phyloP scores from a whole-genome alignment of 2,113 vertebrate species.

The Perca fluviatilis region DNA sequence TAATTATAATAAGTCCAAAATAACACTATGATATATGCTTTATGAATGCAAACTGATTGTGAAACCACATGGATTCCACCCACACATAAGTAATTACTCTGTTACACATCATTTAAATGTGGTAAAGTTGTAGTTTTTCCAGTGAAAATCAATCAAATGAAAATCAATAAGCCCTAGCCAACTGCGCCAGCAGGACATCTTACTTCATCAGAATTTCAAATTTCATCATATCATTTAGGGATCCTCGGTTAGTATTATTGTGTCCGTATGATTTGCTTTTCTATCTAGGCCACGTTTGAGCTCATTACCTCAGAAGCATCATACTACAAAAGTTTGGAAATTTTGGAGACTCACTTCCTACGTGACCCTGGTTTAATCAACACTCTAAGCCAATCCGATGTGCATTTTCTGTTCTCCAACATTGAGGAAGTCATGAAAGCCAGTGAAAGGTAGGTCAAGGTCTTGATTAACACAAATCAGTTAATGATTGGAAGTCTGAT shows the following conservation, averaged over 20 bases:
- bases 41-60: not conserved
- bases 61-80: not conserved
- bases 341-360: conserved; percentile 95
- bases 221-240: not conserved
- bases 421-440: conserved; percentile 95
- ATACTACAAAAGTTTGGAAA: conserved; percentile 95
- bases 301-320: conserved; percentile 96
- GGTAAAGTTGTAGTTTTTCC: not conserved
- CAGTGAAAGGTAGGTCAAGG: conserved; percentile 90
- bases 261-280: conserved; percentile 15
- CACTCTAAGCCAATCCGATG: conserved; percentile 92
- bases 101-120: conserved; percentile 6
- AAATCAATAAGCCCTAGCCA: not conserved
- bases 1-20: not conserved
- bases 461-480: not conserved
- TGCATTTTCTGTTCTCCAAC: conserved; percentile 98
- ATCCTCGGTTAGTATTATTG: not conserved
- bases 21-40: not conserved
- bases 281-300: conserved; percentile 94
- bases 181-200: not conserved
- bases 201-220: not conserved
- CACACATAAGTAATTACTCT: not conserved
- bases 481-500: not conserved
- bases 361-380: conserved; percentile 89
- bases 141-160: not conserved